These are phyloP conservation scores for Ptychodera flava DNA, from an alignment of 35 echinoderm and acorn worm species.

Conservation along the genomic window DNA sequence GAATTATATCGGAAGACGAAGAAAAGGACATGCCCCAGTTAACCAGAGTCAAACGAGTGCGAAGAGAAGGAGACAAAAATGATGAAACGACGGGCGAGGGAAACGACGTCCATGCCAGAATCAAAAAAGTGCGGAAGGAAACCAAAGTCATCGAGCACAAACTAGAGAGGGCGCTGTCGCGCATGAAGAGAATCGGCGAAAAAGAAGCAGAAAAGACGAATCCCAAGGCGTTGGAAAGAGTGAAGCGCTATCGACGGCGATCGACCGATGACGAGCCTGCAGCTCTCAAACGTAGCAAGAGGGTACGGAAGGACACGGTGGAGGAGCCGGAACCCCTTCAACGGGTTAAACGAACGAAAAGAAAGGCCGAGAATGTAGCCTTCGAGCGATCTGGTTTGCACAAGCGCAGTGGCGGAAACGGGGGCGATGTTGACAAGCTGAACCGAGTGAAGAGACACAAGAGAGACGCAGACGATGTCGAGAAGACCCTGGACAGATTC, in stretches of 20 bases:
- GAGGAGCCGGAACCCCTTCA: background rate
- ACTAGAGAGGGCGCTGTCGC: background rate
- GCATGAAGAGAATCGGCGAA: background rate
- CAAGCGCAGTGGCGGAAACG: background rate
- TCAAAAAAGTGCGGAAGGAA: background rate
- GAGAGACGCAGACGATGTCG: background rate
- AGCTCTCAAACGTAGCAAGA: background rate
- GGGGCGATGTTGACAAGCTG: background rate
- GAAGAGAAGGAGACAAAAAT: background rate
- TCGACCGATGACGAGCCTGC: too few relatives aligned
- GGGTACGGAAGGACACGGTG: background rate
- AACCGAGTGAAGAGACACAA: background rate
- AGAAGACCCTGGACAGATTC: background rate
- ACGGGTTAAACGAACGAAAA: background rate
- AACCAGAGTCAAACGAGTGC: background rate
- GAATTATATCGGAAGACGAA: background rate
- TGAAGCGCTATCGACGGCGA: background rate
- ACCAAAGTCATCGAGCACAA: background rate
- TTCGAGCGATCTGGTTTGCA: background rate
- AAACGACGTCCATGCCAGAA: background rate
- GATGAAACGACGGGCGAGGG: background rate
- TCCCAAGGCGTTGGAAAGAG: background rate
- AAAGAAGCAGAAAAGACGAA: background rate
- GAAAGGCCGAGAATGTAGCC: background rate
- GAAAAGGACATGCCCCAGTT: background rate